These are phyloP conservation scores for Xyrauchen texanus DNA, from an alignment of 2,113 vertebrate genomes.

Conservation along the genomic window DNA sequence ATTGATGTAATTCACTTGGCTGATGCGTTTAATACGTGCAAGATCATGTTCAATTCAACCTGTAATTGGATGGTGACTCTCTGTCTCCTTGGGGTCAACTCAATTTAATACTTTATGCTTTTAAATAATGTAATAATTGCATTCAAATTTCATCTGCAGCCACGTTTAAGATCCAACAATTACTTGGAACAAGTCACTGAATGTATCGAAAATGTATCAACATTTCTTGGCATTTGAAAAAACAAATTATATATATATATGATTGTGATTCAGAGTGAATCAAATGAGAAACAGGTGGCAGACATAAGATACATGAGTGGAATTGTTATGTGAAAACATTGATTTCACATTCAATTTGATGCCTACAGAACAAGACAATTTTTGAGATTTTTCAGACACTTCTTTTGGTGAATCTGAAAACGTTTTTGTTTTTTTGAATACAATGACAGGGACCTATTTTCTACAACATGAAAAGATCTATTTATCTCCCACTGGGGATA, in stretches of 20 bases:
- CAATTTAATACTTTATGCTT: conserved; percentile 52
- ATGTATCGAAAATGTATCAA: too few relatives aligned
- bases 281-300: conserved; percentile 37
- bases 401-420: not conserved
- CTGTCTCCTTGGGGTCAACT: conserved; percentile 39
- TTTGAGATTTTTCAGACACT: conserved; percentile 8
- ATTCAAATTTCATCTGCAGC: conserved; percentile 44
- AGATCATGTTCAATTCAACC: conserved; percentile 53
- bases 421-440: too few relatives aligned
- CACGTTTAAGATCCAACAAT: conserved; percentile 40
- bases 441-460: not conserved
- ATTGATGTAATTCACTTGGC: conserved; percentile 5
- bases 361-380: conserved; percentile 25
- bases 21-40: conserved; percentile 55
- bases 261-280: conserved; percentile 17
- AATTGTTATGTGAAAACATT: conserved; percentile 49
- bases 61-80: conserved; percentile 34
- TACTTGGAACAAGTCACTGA: conserved; percentile 22
- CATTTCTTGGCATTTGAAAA: too few relatives aligned
- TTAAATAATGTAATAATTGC: conserved; percentile 53
- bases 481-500: not conserved
- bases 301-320: conserved; percentile 21
- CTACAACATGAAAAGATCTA: not conserved
- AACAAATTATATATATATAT: not conserved
- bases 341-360: conserved; percentile 40